Base-by-base conservation (phyloP, 1,140 invertebrate genomes). In the Tetranychus cinnabarinus region DNA sequence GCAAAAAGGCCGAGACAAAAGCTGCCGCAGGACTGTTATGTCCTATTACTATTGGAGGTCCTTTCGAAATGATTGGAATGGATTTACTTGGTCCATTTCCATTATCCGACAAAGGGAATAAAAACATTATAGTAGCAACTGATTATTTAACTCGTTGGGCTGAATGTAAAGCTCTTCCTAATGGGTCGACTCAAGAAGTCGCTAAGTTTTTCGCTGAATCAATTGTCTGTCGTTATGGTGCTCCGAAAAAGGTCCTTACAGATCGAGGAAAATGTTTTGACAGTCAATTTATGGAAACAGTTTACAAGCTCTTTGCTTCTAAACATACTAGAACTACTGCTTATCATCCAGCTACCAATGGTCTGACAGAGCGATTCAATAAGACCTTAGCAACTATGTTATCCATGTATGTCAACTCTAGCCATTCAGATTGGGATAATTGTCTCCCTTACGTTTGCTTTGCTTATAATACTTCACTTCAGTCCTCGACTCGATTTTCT, bases 171-270 rank as follows among this genome's bases (percentile, higher is more conserved):
- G 60, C 67, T 5, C 7, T 66, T 3, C 58, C 58, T n/a, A 54
- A 67, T 56, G 64, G 8, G 3, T 34, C 8, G 1, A 34, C 61
- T 33, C 1, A 7, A 3, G 42, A 45, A 2, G 47, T 60, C 1
- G 42, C 66, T 3, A 31, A 62, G 37, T 66, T 68, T 7, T 65
- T 76, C 10, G 63, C 65, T 15, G 10, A 62, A 2, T 37, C 55
- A 1, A 74, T 72, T 70, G 68, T 74, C 33, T 36, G 50, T 2
- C 62, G 69, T 7, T 75, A 70, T 63, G 73, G 74, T 1, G 36
- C 54, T 52, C 66, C 66, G 0, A 2, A 6, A 2, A 34, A n/a
- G 8, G 67, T 76, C 8, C 74, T 70, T 1, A 37, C 58, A n/a
- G 62, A 63, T 54, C 36, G 55, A 23, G 62, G 59, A 34, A 37